Conservation (phyloP, 2,113 vertebrate genomes). For the Neomonachus schauinslandi region DNA sequence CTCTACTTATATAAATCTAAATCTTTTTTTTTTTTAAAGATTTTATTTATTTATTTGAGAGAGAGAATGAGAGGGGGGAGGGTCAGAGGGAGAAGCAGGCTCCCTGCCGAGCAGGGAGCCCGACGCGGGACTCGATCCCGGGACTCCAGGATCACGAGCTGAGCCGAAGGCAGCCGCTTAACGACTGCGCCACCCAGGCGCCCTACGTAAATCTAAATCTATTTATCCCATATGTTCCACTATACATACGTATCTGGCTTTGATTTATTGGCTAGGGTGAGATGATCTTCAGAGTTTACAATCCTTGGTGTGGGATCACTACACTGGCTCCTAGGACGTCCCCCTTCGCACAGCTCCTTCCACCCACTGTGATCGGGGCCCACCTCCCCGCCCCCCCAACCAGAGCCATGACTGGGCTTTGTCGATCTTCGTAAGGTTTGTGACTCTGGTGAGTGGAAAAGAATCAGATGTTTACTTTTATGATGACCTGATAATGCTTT, state of each 20-base stretch:
- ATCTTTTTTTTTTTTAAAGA: background rate
- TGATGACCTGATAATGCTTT: background rate
- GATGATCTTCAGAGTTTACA: background rate
- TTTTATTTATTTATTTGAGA: too few relatives aligned
- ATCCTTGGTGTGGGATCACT: background rate
- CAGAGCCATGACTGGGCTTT: background rate
- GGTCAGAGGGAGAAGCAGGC: too few relatives aligned
- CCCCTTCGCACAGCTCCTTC: background rate
- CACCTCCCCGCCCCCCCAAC: fast-evolving
- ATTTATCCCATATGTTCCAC: background rate
- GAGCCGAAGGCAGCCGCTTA: too few relatives aligned
- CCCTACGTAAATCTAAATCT: background rate
- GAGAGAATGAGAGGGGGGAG: too few relatives aligned
- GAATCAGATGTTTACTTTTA: background rate
- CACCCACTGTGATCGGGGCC: background rate
- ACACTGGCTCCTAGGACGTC: background rate
- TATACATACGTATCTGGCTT: background rate
- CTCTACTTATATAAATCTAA: background rate
- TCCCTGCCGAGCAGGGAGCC: too few relatives aligned
- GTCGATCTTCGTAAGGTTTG: background rate
- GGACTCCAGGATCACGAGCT: too few relatives aligned
- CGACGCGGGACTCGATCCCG: too few relatives aligned
- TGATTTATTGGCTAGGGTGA: background rate
- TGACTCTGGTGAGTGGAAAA: background rate
- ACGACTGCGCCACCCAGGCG: too few relatives aligned